Conservation (phyloP, 2,797 vertebrate species). For the Orientallactaga sibirica region DNA sequence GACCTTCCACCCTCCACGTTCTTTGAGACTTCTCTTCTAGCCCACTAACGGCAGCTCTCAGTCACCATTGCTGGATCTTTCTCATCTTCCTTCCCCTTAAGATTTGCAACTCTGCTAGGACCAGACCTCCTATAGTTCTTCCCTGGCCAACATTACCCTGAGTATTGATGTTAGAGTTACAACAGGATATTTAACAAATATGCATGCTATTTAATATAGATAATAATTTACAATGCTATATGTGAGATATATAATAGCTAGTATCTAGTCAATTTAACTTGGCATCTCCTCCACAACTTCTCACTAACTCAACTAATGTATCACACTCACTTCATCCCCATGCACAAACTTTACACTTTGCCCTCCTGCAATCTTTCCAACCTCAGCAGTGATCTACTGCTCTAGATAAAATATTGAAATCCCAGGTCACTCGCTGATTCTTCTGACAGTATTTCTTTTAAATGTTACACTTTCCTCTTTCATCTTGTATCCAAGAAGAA, state of each 20-base stretch:
- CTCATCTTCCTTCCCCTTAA: background rate
- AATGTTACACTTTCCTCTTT: background rate
- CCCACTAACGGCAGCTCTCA: background rate
- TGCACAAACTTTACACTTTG: background rate
- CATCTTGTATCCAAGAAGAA: background rate
- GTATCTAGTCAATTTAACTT: background rate
- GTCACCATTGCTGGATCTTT: background rate
- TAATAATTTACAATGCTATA: background rate
- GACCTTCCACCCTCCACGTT: background rate
- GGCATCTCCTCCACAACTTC: background rate
- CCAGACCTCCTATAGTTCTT: background rate
- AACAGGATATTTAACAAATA: background rate
- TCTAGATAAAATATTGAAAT: background rate
- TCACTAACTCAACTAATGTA: background rate
- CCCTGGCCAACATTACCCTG: background rate
- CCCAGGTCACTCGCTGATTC: background rate
- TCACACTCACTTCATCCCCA: background rate
- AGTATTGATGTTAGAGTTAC: background rate
- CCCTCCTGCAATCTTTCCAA: background rate
- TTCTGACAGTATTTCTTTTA: background rate
- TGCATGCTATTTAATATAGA: background rate
- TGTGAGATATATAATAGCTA: background rate
- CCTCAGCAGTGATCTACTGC: background rate
- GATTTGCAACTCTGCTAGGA: background rate
- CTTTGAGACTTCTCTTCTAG: background rate